Evolutionary conservation across 2,113 vertebrate species (phyloP), one percentile per base, ranked within the genome.

Genomic region (Oryzias celebensis): DNA sequence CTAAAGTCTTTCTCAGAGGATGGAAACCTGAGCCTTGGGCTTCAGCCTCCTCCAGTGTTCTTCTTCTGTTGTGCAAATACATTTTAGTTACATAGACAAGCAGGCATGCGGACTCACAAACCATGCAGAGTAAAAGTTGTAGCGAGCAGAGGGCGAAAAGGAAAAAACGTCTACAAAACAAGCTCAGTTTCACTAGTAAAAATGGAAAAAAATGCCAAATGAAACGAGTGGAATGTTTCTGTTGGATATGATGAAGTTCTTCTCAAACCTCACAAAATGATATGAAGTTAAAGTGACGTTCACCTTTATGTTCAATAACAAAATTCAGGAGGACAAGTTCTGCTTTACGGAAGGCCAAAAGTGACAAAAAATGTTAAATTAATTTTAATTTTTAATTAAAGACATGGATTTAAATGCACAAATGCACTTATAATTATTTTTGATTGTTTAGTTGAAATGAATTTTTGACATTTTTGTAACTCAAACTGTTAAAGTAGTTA

Each of bases 61-160:
- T 88, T 80, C 83, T 80, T 88, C 85, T 85, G 58, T 83, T 90
- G 86, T 89, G 86, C 87, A 90, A 90, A 89, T 88, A 86, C 82
- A 87, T 78, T 83, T 73, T 62, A 31, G 72, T 87, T 88, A 90
- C 83, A 85, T 71, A 88, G 86, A 87, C 89, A 86, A 87, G 83
- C 85, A 87, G 80, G 89, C 89, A 90, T 90, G 89, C 89, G 81
- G 85, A 89, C 87, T 87, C 82, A 89, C 86, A 87, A 89, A 87
- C 87, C 89, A 90, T 90, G 89, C 89, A 90, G 81, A 89, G 79
- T 87, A 74, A 88, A 62, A 87, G 80, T 87, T 82, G 82, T 77
- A 60, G 78, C 85, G 66, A 87, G 84, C 82, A 83, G 75, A 85
- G 64, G 24, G 70, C 64, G 43, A 62, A 70, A 70, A 62, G 60